Evolutionary conservation across 2,888 invertebrate species (phyloP), one percentile per base, ranked within the genome.

Genomic region (Eulithis prunata): DNA sequence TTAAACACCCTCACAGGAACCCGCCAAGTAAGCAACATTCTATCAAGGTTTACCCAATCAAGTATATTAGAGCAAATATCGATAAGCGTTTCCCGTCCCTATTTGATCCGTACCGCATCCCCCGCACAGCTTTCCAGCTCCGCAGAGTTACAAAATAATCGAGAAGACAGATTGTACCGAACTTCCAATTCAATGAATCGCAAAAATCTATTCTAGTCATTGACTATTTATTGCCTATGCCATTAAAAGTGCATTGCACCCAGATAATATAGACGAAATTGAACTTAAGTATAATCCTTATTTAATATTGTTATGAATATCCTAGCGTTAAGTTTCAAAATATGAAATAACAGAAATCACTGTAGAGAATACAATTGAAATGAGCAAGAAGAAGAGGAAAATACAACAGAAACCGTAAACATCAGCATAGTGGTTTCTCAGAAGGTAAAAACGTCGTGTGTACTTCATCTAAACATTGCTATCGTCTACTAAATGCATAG

Each of bases 91-190:
- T 57, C 70, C 72, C 76, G 73, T 74, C 78, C 69, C 78, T 81
- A 75, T 72, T 65, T 66, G 74, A 71, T 69, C 68, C 80, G 74
- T 79, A 79, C 79, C 81, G 71, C 73, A 72, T 69, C 74, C 75
- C 76, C 71, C 76, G 68, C 75, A 56, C 74, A 41, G 66, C 71
- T 70, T 71, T 63, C 61, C 70, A 11, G 21, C 12, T 55, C 8
- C 10, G 46, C 55, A 63, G 66, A 8, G 32, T 12, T 12, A 58
- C 43, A 21, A 21, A 43, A 51, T 21, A 58, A 21, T 21, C 5
- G 0, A 41, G 47, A 49, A 63, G 36, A 38, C 36, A 13, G 36
- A 53, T 13, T n/a, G 38, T 38, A 2, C 0, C 49, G 7, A 49
- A 51, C 8, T 47, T 21, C 28, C 11, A 51, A 14, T 21, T 10